Percentiles rank a stretch among this genome's conserved stretches.
Evolutionary conservation across 2,113 vertebrate species (phyloP).

Genomic region (Prunella fulvescens): DNA sequence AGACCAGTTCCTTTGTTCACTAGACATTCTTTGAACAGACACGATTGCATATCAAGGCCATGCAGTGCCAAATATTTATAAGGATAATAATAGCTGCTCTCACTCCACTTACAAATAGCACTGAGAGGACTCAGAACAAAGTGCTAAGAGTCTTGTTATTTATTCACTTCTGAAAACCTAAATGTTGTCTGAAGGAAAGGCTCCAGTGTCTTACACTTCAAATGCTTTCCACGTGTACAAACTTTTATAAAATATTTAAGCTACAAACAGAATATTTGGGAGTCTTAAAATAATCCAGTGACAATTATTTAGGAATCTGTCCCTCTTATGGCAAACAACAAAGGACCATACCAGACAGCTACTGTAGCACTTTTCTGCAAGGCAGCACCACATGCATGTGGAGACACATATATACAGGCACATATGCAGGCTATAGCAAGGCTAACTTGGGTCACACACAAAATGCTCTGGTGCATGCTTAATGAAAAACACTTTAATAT

Average conservation of each 20-base stretch:
- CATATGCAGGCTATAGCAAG: fast-evolving
- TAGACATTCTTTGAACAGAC: constrained; percentile 40
- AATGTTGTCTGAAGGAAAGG: background rate
- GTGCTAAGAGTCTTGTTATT: background rate
- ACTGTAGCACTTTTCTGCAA: background rate
- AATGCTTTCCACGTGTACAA: background rate
- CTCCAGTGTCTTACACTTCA: background rate
- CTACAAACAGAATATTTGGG: background rate
- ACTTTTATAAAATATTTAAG: background rate
- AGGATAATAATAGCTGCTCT: constrained; percentile 7
- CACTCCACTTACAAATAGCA: background rate
- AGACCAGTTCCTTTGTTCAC: constrained; percentile 40
- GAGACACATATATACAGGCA: background rate
- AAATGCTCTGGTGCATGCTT: background rate
- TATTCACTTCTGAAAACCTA: background rate
- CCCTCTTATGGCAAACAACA: background rate
- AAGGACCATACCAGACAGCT: background rate
- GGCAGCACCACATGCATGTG: background rate
- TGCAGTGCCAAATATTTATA: constrained; percentile 61
- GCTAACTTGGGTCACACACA: background rate
- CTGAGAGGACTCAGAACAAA: background rate
- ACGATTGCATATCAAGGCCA: constrained; percentile 3
- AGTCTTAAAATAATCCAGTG: background rate
- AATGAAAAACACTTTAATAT: background rate
- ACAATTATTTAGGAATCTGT: background rate